Conservation (phyloP, 2,113 vertebrate species). For the Peromyscus polionotus region DNA sequence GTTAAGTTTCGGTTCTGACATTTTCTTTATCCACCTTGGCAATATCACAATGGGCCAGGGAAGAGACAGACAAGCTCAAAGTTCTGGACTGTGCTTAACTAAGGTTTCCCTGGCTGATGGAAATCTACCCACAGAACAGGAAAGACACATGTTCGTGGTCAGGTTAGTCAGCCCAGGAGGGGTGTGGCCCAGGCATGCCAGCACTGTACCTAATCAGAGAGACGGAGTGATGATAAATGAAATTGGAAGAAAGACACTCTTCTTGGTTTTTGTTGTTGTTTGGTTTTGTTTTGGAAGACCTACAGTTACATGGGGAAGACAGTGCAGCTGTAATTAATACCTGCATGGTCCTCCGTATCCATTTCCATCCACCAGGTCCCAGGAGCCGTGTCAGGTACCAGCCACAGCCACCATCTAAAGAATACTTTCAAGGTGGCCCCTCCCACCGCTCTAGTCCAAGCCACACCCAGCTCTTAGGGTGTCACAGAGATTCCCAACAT, state of each 20-base stretch:
- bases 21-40: neutral
- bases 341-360: rapidly evolving
- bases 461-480: neutral
- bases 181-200: rapidly evolving
- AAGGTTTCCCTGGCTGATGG: neutral
- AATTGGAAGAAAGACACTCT: neutral
- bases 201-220: neutral
- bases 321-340: rapidly evolving
- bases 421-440: rapidly evolving
- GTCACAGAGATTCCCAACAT: neutral
- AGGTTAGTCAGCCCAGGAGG: neutral
- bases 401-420: neutral
- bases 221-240: too few species aligned
- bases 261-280: neutral
- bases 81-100: neutral
- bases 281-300: neutral
- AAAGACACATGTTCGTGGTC: neutral
- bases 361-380: neutral
- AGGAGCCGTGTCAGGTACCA: neutral
- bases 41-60: neutral
- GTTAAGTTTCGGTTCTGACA: neutral
- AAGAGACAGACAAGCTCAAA: neutral
- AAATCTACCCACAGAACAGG: neutral
- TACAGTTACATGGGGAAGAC: neutral
- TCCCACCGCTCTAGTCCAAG: neutral